phyloP scores from a whole-genome alignment of 2,797 vertebrate species.

The Myoxocephalus aenaeus region DNA sequence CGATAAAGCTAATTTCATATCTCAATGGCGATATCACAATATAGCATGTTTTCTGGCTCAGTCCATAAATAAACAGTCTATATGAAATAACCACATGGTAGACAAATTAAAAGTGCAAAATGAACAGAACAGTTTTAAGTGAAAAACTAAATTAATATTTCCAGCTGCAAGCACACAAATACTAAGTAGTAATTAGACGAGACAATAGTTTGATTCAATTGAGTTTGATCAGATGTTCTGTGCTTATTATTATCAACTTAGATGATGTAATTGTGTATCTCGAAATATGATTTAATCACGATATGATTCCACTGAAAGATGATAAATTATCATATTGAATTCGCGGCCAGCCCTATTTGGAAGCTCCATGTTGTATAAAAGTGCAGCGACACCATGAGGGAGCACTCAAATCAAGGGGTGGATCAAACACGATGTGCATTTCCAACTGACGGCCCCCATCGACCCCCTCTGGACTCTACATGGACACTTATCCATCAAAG shows the following conservation, averaged over 20 bases:
- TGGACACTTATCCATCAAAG: conserved; percentile 14
- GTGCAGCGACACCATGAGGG: conserved; percentile 1
- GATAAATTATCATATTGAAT: too few species aligned
- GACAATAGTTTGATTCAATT: background rate
- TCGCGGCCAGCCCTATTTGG: too few species aligned
- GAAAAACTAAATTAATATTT: too few species aligned
- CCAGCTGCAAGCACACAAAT: too few species aligned
- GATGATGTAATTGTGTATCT: background rate
- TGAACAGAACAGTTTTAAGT: too few species aligned
- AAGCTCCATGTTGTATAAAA: conserved; percentile 6
- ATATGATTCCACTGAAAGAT: too few species aligned
- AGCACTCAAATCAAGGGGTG: conserved; percentile 15
- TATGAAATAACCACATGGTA: too few species aligned
- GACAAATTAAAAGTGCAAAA: background rate
- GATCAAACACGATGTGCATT: conserved; percentile 33
- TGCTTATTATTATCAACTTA: background rate
- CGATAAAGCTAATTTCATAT: background rate
- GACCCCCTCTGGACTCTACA: background rate
- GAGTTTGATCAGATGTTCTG: background rate
- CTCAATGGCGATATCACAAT: background rate
- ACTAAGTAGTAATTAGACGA: too few species aligned
- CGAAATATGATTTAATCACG: background rate
- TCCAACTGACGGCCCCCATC: background rate
- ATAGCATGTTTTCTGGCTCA: background rate
- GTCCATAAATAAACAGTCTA: background rate